A percentile compares a stretch with the other conserved stretches of the same genome.
These are phyloP conservation scores for Laodelphax striatellus DNA, from an alignment of 1,140 invertebrate species.

Conservation along the genomic window DNA sequence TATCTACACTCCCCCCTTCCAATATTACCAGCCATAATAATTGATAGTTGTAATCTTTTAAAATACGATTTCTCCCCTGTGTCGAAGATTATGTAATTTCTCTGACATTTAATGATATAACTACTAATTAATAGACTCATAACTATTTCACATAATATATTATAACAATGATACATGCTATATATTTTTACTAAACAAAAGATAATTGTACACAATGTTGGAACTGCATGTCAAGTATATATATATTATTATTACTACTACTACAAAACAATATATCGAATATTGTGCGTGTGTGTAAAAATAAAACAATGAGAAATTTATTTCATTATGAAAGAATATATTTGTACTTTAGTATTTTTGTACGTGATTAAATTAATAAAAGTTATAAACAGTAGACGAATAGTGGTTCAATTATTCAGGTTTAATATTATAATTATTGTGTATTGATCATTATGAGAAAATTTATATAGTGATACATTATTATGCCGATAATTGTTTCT, in stretches of 20 bases:
- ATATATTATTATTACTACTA: no score
- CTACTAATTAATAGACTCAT: constrained; percentile 15
- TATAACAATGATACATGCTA: constrained; percentile 17
- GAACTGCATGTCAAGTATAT: constrained; percentile 16
- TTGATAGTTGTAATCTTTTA: no score
- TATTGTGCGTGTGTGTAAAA: constrained; percentile 11
- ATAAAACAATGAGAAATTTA: constrained; percentile 18
- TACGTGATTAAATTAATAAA: constrained; percentile 21
- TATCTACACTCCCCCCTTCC: no score
- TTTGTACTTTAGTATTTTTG: constrained; percentile 26
- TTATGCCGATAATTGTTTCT: constrained; percentile 17
- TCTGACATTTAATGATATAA: neutral
- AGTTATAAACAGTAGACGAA: constrained; percentile 17
- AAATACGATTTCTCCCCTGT: no score
- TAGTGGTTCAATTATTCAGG: constrained; percentile 14
- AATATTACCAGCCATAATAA: no score
- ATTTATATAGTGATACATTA: no score
- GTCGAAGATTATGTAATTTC: no score
- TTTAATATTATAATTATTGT: constrained; percentile 9
- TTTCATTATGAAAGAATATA: constrained; percentile 19
- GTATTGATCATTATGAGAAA: constrained; percentile 4
- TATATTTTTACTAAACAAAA: constrained; percentile 23
- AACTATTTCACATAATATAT: constrained; percentile 20
- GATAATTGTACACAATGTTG: constrained; percentile 20
- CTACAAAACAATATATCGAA: no score